Percentiles rank a stretch among this genome's conserved stretches.
Conservation (phyloP, 2,113 vertebrate genomes). For the Pao palembangensis region DNA sequence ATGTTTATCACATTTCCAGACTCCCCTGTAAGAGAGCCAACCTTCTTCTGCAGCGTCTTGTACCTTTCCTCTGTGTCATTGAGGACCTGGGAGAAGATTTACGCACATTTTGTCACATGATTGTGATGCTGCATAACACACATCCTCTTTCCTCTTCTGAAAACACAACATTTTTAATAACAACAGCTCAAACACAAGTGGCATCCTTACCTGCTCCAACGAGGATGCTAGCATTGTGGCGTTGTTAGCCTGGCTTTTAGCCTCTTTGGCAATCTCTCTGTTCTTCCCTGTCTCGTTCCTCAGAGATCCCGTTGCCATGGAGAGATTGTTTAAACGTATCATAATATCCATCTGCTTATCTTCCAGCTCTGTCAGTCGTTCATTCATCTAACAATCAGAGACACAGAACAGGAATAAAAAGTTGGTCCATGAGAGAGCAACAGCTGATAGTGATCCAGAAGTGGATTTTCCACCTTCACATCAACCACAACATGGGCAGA, state of each 20-base stretch:
- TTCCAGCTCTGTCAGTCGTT: constrained; percentile 65
- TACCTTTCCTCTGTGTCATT: constrained; percentile 69
- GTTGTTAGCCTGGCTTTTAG: constrained; percentile 59
- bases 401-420: neutral
- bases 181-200: neutral
- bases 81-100: constrained; percentile 65
- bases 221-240: constrained; percentile 54
- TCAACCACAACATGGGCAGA: neutral
- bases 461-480: no score
- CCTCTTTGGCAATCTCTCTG: constrained; percentile 64
- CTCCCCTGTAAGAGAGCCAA: constrained; percentile 53
- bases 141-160: neutral
- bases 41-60: constrained; percentile 66
- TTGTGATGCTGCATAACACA: neutral
- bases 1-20: constrained; percentile 45
- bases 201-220: constrained; percentile 59
- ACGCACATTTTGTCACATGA: neutral
- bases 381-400: constrained; percentile 55
- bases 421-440: no score
- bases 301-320: constrained; percentile 58
- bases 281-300: constrained; percentile 64
- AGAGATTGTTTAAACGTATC: constrained; percentile 72
- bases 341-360: constrained; percentile 67
- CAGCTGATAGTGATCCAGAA: neutral
- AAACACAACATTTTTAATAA: neutral